These are phyloP conservation scores for Gallinago undulata DNA, from an alignment of 2,113 vertebrate genomes.

Conservation along the genomic window DNA sequence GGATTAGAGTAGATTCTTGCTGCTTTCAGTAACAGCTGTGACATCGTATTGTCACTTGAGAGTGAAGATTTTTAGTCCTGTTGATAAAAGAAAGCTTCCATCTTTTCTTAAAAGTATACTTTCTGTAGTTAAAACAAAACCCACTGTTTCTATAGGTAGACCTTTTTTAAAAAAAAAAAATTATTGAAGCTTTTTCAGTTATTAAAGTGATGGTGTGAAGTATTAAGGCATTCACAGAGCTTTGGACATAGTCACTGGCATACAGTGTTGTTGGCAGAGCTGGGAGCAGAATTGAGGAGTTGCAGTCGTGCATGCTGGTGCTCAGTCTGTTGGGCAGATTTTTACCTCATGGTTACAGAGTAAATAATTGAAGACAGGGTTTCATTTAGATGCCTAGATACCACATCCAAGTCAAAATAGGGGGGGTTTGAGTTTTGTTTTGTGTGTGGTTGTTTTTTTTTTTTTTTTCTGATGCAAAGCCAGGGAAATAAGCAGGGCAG, in stretches of 20 bases:
- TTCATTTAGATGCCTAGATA: slow-evolving; percentile 17
- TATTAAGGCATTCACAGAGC: background rate
- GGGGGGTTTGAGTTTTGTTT: no score
- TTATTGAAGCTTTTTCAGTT: background rate
- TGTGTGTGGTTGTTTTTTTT: background rate
- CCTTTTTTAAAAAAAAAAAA: no score
- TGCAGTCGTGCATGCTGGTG: background rate
- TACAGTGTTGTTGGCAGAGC: background rate
- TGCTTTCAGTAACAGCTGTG: background rate
- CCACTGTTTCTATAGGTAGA: accelerated
- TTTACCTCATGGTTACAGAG: background rate
- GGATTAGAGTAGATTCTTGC: background rate
- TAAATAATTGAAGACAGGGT: background rate
- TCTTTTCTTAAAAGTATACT: background rate
- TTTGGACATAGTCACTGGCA: background rate
- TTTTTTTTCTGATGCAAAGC: background rate
- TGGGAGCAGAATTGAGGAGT: background rate
- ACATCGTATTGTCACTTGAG: background rate
- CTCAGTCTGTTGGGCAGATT: background rate
- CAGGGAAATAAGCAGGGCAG: background rate
- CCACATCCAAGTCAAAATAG: background rate
- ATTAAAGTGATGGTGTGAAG: background rate
- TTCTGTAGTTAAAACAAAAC: background rate
- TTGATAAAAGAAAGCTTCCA: background rate
- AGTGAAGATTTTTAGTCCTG: background rate